Evolutionary conservation across 2,888 invertebrate genomes (phyloP).

Genomic region (Temnothorax unifasciatus): DNA sequence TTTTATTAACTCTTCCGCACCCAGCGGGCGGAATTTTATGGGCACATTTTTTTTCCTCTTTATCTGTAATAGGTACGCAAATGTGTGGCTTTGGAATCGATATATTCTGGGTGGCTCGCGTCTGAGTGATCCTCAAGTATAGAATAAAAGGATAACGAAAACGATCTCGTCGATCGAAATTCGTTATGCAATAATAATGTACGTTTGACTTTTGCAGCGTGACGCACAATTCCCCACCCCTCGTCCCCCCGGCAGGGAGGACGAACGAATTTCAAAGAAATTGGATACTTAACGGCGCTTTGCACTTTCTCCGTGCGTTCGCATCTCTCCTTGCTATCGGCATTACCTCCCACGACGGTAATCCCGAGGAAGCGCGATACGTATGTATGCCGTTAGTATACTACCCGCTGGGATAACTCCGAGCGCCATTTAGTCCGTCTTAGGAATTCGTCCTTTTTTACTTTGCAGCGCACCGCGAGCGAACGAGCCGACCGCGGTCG

Average conservation of each 20-base stretch:
- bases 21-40: neutral
- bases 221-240: neutral
- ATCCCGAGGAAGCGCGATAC: conserved; percentile 32
- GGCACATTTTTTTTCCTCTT: neutral
- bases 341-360: conserved; percentile 36
- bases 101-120: neutral
- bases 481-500: neutral
- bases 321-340: neutral
- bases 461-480: neutral
- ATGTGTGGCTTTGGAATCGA: neutral
- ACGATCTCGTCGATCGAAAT: neutral
- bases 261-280: neutral
- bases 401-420: conserved; percentile 19
- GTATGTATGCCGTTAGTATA: conserved; percentile 21
- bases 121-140: neutral
- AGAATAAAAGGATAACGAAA: neutral
- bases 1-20: conserved; percentile 18
- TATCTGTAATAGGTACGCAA: neutral
- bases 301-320: neutral
- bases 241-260: neutral
- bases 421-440: conserved; percentile 35
- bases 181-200: neutral
- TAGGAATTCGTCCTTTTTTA: conserved; percentile 29
- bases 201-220: neutral
- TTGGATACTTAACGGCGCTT: neutral